Percentiles rank a stretch among this genome's conserved stretches.
Evolutionary conservation across 2,888 invertebrate genomes (phyloP).

Genomic region (Syrista parreyssii): DNA sequence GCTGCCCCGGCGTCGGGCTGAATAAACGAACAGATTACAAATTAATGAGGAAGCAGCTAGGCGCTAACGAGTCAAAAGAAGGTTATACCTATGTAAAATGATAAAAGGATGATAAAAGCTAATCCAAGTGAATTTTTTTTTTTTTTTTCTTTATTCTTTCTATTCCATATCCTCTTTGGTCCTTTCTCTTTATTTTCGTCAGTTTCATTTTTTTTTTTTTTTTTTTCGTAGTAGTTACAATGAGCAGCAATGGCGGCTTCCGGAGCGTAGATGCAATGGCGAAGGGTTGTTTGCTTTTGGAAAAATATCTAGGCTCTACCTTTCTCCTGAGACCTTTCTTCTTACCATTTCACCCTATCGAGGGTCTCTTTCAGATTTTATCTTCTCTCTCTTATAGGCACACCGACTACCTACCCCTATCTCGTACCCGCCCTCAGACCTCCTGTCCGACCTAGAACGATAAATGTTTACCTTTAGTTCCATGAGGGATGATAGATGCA

Average conservation of each 20-base stretch:
- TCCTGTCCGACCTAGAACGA: slow-evolving; percentile 14
- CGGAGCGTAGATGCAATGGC: slow-evolving; percentile 10
- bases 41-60: not conserved
- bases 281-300: slow-evolving; percentile 28
- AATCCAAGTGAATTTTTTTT: not conserved
- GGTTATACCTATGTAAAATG: too few species aligned
- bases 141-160: not conserved
- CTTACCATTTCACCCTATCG: too few species aligned
- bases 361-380: too few species aligned
- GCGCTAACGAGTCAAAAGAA: not conserved
- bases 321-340: not conserved
- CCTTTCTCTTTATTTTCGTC: not conserved
- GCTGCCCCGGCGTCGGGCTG: slow-evolving; percentile 1
- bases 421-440: not conserved
- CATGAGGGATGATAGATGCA: slow-evolving; percentile 32
- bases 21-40: slow-evolving; percentile 16
- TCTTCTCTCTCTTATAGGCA: too few species aligned
- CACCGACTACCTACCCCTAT: too few species aligned
- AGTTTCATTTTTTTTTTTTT: slow-evolving; percentile 14
- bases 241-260: slow-evolving; percentile 29
- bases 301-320: slow-evolving; percentile 12
- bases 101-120: too few species aligned
- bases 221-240: slow-evolving; percentile 27
- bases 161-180: slow-evolving; percentile 10
- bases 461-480: slow-evolving; percentile 34